Evolutionary conservation across 53 echinoderm and acorn worm genomes (phyloP).

Genomic region (Actinopyga echinites): DNA sequence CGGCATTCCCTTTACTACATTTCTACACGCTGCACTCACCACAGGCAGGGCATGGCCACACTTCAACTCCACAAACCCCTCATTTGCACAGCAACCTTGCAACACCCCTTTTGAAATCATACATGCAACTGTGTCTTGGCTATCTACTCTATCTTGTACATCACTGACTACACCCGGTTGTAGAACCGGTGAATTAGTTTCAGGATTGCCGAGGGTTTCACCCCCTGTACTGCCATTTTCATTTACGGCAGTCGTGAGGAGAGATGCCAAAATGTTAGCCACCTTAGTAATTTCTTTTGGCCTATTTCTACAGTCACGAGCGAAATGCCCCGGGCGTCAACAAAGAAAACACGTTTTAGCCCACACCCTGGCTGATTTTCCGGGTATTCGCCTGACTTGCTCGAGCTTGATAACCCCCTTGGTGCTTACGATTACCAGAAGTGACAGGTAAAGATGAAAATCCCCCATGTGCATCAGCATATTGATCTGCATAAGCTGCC

Average conservation of each 20-base stretch:
- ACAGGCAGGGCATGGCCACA: constrained; percentile 47
- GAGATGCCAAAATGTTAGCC: too few relatives aligned
- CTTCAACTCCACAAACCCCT: constrained; percentile 26
- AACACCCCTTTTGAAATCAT: constrained; percentile 32
- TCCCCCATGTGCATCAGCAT: constrained; percentile 23
- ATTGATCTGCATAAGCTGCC: neutral
- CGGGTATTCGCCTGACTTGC: too few relatives aligned
- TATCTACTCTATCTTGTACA: neutral
- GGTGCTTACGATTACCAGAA: neutral
- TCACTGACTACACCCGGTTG: neutral
- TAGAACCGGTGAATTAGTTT: too few relatives aligned
- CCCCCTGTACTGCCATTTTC: too few relatives aligned
- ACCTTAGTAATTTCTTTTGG: neutral
- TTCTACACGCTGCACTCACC: constrained; percentile 29
- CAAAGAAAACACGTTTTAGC: constrained; percentile 1
- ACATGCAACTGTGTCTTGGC: constrained; percentile 40
- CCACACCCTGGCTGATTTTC: too few relatives aligned
- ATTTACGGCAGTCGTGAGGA: too few relatives aligned
- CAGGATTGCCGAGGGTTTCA: too few relatives aligned
- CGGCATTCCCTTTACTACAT: constrained; percentile 38
- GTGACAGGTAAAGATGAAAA: neutral
- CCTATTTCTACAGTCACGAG: neutral
- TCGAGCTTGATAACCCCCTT: too few relatives aligned
- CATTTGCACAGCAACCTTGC: constrained; percentile 19
- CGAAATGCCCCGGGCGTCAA: neutral